phyloP scores from a whole-genome alignment of 2,113 vertebrate genomes.

The Pseudolaguvia tuberculata region DNA sequence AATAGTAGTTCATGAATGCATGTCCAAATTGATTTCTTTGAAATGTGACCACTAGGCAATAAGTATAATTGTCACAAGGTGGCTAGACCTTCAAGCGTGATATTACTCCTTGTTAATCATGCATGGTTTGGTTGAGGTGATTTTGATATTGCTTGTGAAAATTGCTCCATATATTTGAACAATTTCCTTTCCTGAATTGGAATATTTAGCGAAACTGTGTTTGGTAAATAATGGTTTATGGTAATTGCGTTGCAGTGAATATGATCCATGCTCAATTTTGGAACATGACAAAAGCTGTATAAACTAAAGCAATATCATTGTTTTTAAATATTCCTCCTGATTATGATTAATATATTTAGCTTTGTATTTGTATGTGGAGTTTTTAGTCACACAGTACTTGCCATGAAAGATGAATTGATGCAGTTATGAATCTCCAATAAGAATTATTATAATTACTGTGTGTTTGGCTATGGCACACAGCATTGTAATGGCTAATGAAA shows the following conservation, averaged over 20 bases:
- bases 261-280: not conserved
- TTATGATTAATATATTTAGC: not conserved
- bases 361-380: conserved; percentile 14
- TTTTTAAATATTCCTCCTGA: conserved; percentile 10
- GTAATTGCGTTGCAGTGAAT: conserved; percentile 5
- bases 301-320: not conserved
- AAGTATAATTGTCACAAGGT: conserved; percentile 61
- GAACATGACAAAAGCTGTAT: not conserved
- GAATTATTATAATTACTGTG: conserved; percentile 34
- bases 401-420: conserved; percentile 29
- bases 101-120: conserved; percentile 72
- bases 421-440: conserved; percentile 37
- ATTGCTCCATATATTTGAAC: conserved; percentile 31
- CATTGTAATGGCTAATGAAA: conserved; percentile 38
- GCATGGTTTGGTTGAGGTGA: conserved; percentile 61
- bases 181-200: conserved; percentile 16
- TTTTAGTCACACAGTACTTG: conserved; percentile 33
- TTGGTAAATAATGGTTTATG: conserved; percentile 2
- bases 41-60: conserved; percentile 63
- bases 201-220: conserved; percentile 22
- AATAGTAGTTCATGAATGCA: conserved; percentile 35
- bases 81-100: conserved; percentile 70
- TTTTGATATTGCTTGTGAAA: conserved; percentile 68
- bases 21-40: conserved; percentile 63
- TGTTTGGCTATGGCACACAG: conserved; percentile 21